phyloP scores from a whole-genome alignment of 2,888 invertebrate genomes.

The Magallana nippona region DNA sequence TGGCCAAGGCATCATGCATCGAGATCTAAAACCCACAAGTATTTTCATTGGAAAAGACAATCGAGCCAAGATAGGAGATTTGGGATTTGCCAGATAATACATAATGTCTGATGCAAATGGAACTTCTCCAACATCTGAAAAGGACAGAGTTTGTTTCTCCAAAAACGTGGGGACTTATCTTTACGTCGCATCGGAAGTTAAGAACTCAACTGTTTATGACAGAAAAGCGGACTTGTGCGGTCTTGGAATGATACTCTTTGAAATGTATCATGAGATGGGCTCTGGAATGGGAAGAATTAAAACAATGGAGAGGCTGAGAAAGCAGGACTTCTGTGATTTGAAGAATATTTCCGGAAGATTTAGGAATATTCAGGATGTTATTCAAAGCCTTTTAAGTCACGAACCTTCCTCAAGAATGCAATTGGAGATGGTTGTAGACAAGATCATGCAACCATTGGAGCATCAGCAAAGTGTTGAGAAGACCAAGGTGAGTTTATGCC shows the following conservation, averaged over 20 bases:
- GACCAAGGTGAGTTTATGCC: neutral
- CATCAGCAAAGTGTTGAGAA: conserved; percentile 11
- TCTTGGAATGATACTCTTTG: neutral
- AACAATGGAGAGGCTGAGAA: neutral
- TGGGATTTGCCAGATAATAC: neutral
- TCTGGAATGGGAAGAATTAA: neutral
- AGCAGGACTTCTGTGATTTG: neutral
- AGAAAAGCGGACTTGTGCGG: neutral
- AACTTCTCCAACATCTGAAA: neutral
- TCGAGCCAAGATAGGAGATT: neutral
- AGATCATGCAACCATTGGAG: neutral
- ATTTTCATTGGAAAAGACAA: neutral
- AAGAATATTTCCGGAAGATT: neutral
- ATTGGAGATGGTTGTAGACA: neutral
- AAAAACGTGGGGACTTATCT: neutral
- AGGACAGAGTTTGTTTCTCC: conserved; percentile 1
- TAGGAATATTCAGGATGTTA: neutral
- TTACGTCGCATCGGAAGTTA: neutral
- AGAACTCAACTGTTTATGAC: neutral
- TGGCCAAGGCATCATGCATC: neutral
- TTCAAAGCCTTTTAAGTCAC: neutral
- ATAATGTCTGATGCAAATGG: neutral
- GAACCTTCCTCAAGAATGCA: neutral
- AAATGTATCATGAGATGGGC: neutral
- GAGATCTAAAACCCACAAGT: neutral